Percentiles rank a stretch among this genome's conserved stretches.
phyloP scores from a whole-genome alignment of 2,113 vertebrate genomes.

The Columba livia region DNA sequence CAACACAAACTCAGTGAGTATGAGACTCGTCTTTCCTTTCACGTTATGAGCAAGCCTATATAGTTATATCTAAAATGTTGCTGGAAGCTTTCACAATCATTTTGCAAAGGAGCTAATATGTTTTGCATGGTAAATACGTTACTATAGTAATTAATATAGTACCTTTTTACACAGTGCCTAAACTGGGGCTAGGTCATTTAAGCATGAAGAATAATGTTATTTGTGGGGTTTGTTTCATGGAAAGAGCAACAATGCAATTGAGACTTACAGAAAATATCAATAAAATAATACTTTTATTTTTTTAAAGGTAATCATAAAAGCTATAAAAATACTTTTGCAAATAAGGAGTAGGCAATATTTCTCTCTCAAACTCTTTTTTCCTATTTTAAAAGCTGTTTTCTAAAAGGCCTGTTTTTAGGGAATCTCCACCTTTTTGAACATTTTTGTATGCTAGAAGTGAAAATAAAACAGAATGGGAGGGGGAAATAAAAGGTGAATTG shows the following conservation, averaged over 20 bases:
- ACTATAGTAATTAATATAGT: background rate
- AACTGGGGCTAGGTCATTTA: background rate
- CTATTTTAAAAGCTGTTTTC: background rate
- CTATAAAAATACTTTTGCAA: background rate
- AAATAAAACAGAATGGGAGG: background rate
- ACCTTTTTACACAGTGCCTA: background rate
- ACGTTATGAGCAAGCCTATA: accelerated
- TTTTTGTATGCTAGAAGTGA: background rate
- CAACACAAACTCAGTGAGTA: slow-evolving; percentile 84
- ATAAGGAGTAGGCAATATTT: background rate
- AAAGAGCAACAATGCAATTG: background rate
- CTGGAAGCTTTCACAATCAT: background rate
- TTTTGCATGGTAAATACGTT: background rate
- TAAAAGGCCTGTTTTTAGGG: background rate
- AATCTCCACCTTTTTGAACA: background rate
- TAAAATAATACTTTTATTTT: background rate
- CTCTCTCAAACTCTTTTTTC: background rate
- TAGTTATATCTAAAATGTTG: background rate
- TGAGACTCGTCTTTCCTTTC: background rate
- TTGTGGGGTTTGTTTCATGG: background rate
- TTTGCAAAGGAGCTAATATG: background rate
- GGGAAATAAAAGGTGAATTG: background rate
- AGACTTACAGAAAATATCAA: background rate
- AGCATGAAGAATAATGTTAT: background rate
- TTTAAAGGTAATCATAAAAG: background rate